Evolutionary conservation across 2,797 vertebrate species (phyloP), one percentile per base, ranked within the genome.

Genomic region (Kryptolebias ocellatus): DNA sequence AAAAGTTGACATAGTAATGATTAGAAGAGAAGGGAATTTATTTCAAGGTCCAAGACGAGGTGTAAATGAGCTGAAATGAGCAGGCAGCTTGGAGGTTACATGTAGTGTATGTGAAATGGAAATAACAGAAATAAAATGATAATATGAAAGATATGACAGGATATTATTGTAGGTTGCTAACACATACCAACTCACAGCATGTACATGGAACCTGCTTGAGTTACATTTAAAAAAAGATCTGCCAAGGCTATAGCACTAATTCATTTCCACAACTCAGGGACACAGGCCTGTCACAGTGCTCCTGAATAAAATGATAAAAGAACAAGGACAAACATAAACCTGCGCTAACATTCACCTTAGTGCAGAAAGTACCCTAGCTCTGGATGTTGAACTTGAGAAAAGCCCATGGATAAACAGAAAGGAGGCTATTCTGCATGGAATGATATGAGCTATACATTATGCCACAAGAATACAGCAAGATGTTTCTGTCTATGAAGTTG

Each of bases 181-280:
- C 20, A 59, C 46, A 62, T 24, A 31, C 31, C 31, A 31, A 59
- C 52, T 46, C 24, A 53, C 47, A 59, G 10, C 49, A 10, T 10
- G 17, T n/a, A 45, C 78, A 81, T 72, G 66, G 66, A 80, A 55
- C 70, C 65, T 58, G 58, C 37, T 68, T 71, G 53, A 80, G 9
- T 70, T 68, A 68, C 54, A 64, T 59, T 20, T 64, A 53, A 79
- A 61, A 62, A 24, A 24, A 24, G 20, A 24, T 50, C 67, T 76
- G 46, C 39, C 47, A 79, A 61, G 28, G 74, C 49, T 66, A 52
- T 1, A 31, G 44, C 53, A 66, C n/a, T 5, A 4, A 78, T 83
- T 84, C 39, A 70, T 68, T 64, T 15, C 47, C 24, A n/a, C 20
- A 1, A 49, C 63, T 79, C 55, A 58, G 54, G 68, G 65, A 72